Base-by-base conservation (phyloP, 2,888 invertebrate genomes). In the Priocnemis perturbator region DNA sequence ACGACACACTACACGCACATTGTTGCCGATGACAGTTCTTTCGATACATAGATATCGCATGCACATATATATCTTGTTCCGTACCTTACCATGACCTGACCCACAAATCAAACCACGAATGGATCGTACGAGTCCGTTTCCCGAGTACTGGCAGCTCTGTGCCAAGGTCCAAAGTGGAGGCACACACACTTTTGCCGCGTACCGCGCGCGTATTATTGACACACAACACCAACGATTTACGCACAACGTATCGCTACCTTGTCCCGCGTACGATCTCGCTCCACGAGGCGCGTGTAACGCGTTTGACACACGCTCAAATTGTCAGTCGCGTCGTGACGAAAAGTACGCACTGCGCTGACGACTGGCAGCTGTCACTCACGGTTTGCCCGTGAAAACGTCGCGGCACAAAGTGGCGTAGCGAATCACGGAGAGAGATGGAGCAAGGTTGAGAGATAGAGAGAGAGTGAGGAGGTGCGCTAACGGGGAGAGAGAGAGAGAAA, bases 21-120 rank as follows among this genome's bases (percentile, higher is more conserved):
- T 50, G 14, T 7, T 14, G 55, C 26, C 1, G 21, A 55, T 55
- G 55, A 21, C 55, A 55, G 55, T 55, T 23, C 23, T 4, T 50
- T 19, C 50, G 50, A 50, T 57, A 37, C 5, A 11, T 19, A n/a
- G 26, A 5, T 17, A 14, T 9, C 7, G 19, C 37, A 44, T 37
- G 30, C 17, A 57, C 19, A 30, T 37, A 15, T 37, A 15, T 26
- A 3, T 71, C 61, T 67, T 60, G 55, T 73, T 59, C 67, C 87
- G 67, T 83, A 87, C 87, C 87, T 87, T 81, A 87, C 87, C 87
- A 87, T 87, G 83, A 82, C 86, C 83, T 82, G 84, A 79, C 80
- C 77, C 81, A 82, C 79, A 78, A 85, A 77, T 76, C 65, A 77
- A 74, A 73, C 60, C 67, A 69, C 62, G 53, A 55, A 62, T 21